These are phyloP conservation scores for Listronotus bonariensis DNA, from an alignment of 1,140 invertebrate genomes.

Conservation along the genomic window DNA sequence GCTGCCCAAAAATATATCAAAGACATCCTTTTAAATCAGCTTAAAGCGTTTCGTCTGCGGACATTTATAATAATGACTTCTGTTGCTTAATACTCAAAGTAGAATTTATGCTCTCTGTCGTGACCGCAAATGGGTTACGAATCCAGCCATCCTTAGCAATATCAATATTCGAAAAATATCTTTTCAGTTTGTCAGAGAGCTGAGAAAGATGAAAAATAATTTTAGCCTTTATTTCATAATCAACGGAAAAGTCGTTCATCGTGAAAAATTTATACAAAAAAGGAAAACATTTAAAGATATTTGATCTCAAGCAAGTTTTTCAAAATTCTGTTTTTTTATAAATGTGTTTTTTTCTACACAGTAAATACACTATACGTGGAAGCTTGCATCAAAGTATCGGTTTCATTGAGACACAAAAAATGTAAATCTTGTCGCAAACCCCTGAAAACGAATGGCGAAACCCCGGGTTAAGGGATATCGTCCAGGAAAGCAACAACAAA, in stretches of 20 bases:
- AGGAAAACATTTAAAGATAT: constrained; percentile 10
- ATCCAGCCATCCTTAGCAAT: too few species aligned
- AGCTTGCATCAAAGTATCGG: too few species aligned
- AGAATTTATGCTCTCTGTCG: too few species aligned
- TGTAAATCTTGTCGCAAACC: too few species aligned
- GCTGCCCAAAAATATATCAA: constrained; percentile 9
- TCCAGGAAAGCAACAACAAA: too few species aligned
- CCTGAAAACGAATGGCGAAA: too few species aligned
- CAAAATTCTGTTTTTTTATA: constrained; percentile 8
- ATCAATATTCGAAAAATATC: constrained; percentile 10
- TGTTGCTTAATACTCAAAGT: constrained; percentile 15
- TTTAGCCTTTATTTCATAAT: too few species aligned
- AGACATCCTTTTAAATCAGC: constrained; percentile 14
- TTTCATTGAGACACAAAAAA: too few species aligned
- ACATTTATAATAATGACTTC: constrained; percentile 13
- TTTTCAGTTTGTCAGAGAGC: constrained; percentile 7
- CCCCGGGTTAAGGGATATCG: too few species aligned
- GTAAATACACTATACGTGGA: constrained; percentile 17
- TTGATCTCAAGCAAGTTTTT: constrained; percentile 6
- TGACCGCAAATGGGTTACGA: too few species aligned
- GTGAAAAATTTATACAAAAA: neutral
- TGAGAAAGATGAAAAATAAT: neutral
- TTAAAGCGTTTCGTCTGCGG: constrained; percentile 8
- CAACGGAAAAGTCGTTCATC: neutral
- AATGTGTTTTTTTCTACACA: constrained; percentile 15